A percentile compares a stretch with the other conserved stretches of the same genome.
phyloP scores from a whole-genome alignment of 2,113 vertebrate genomes.

The Pangasianodon gigas region DNA sequence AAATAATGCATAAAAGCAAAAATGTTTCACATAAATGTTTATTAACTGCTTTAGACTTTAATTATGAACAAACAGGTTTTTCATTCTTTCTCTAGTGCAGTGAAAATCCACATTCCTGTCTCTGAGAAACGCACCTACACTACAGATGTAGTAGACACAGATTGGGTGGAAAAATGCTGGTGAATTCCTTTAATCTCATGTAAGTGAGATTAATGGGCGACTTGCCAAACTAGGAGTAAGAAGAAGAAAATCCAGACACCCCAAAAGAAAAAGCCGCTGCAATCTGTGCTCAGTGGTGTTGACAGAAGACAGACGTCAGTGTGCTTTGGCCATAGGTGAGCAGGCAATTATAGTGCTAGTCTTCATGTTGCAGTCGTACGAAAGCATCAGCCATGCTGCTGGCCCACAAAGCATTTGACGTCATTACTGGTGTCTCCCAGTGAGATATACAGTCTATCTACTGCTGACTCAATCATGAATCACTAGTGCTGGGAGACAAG shows the following conservation, averaged over 20 bases:
- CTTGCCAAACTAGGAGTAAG: neutral
- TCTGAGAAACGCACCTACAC: neutral
- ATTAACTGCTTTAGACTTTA: neutral
- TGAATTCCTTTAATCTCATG: neutral
- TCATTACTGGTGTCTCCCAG: constrained; percentile 24
- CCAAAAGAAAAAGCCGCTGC: neutral
- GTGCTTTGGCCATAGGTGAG: neutral
- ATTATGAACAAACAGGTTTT: neutral
- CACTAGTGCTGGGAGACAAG: constrained; percentile 9
- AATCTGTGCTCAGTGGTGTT: neutral
- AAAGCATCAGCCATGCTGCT: neutral
- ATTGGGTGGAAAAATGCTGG: neutral
- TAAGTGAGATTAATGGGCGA: neutral
- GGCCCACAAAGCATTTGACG: constrained; percentile 16
- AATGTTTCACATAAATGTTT: neutral
- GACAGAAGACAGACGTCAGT: neutral
- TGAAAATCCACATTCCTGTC: neutral
- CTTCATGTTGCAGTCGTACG: neutral
- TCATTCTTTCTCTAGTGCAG: neutral
- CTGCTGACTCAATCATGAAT: constrained; percentile 20
- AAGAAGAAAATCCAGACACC: neutral
- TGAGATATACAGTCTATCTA: constrained; percentile 12
- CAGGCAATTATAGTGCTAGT: constrained; percentile 11
- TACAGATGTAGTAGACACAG: neutral
- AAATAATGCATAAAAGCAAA: neutral